These are phyloP conservation scores for Dromaius novaehollandiae DNA, from an alignment of 2,113 vertebrate genomes.

Conservation along the genomic window DNA sequence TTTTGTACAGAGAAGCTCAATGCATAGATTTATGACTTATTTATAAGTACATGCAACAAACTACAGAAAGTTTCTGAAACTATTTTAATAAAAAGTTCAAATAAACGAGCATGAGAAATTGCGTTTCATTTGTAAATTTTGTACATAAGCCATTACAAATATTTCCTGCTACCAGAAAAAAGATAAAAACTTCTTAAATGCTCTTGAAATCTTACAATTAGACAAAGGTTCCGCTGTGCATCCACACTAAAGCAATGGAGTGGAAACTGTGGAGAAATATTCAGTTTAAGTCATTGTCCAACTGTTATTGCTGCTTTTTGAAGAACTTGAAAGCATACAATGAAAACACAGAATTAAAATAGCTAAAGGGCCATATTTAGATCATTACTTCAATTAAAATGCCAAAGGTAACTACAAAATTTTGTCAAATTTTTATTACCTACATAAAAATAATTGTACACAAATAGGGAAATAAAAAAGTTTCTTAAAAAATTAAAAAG, in stretches of 20 bases:
- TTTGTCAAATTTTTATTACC: slow-evolving; percentile 53
- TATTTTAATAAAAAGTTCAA: slow-evolving; percentile 53
- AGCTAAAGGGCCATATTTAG: neutral
- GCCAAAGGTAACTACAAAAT: slow-evolving; percentile 66
- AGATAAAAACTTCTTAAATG: neutral
- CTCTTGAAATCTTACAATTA: slow-evolving; percentile 33
- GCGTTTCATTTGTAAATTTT: slow-evolving; percentile 37
- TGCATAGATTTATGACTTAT: slow-evolving; percentile 4
- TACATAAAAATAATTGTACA: slow-evolving; percentile 73
- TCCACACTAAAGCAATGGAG: slow-evolving; percentile 26
- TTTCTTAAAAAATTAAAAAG: slow-evolving; percentile 76
- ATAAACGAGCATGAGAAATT: slow-evolving; percentile 25
- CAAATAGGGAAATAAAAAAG: slow-evolving; percentile 77
- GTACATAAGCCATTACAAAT: slow-evolving; percentile 2
- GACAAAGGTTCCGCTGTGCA: neutral
- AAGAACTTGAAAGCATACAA: slow-evolving; percentile 10
- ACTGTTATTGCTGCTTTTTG: slow-evolving; percentile 73
- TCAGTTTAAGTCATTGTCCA: slow-evolving; percentile 43
- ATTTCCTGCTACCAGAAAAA: slow-evolving; percentile 19
- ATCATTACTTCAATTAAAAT: slow-evolving; percentile 42
- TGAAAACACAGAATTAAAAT: slow-evolving; percentile 17
- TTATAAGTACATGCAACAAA: slow-evolving; percentile 67
- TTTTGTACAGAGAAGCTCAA: neutral
- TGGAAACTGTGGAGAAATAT: slow-evolving; percentile 36
- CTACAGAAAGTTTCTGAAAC: slow-evolving; percentile 63